These are phyloP conservation scores for Procambarus virginalis DNA, from an alignment of 1,140 invertebrate species.

Conservation along the genomic window DNA sequence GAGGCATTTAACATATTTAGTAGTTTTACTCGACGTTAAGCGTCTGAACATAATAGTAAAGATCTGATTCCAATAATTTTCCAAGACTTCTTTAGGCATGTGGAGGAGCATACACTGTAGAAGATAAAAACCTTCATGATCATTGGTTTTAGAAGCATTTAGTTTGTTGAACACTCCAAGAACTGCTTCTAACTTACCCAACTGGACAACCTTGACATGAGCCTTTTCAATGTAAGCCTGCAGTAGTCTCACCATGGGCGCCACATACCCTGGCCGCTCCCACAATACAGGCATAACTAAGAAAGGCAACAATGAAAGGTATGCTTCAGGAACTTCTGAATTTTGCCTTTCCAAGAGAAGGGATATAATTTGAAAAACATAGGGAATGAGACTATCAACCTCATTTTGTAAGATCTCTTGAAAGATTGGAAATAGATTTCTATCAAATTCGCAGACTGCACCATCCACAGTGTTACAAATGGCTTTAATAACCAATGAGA, in stretches of 20 bases:
- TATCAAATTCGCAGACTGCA: slow-evolving; percentile 92
- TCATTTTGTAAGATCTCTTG: slow-evolving; percentile 94
- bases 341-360: slow-evolving; percentile 89
- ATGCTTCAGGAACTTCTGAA: slow-evolving; percentile 82
- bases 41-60: slow-evolving; percentile 94
- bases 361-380: slow-evolving; percentile 87
- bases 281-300: slow-evolving; percentile 91
- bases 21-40: slow-evolving; percentile 92
- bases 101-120: slow-evolving; percentile 84
- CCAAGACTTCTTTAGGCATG: slow-evolving; percentile 77
- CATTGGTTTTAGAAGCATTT: slow-evolving; percentile 94
- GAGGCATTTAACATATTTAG: slow-evolving; percentile 91
- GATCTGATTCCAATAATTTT: slow-evolving; percentile 88
- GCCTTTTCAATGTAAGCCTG: slow-evolving; percentile 88
- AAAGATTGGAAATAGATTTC: slow-evolving; percentile 92
- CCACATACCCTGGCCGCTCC: slow-evolving; percentile 93
- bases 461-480: slow-evolving; percentile 87
- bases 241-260: slow-evolving; percentile 90
- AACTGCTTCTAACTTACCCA: slow-evolving; percentile 83
- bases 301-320: slow-evolving; percentile 91
- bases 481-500: slow-evolving; percentile 91
- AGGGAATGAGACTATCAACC: slow-evolving; percentile 81
- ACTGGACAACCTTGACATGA: slow-evolving; percentile 82
- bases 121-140: slow-evolving; percentile 96
- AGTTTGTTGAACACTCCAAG: slow-evolving; percentile 97